Evolutionary conservation across 2,888 invertebrate species (phyloP).

Genomic region (Antheraea yamamai): DNA sequence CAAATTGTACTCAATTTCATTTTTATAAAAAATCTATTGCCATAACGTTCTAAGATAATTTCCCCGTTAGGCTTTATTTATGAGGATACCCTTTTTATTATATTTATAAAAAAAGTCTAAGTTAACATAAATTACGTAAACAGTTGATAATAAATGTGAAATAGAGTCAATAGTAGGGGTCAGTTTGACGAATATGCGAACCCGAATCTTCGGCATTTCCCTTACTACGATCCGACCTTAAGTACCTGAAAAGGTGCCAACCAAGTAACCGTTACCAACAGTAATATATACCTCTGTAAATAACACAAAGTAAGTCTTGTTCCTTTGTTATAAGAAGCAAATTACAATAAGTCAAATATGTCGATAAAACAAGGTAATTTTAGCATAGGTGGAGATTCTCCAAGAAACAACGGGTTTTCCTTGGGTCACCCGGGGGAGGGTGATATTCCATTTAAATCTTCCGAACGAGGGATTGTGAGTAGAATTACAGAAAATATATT

Average conservation of each 20-base stretch:
- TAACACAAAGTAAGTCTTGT: slow-evolving; percentile 34
- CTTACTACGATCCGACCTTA: slow-evolving; percentile 66
- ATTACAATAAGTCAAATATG: slow-evolving; percentile 23
- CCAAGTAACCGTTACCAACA: slow-evolving; percentile 50
- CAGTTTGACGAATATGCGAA: slow-evolving; percentile 60
- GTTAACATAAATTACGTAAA: not conserved
- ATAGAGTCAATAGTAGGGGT: slow-evolving; percentile 44
- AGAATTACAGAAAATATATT: slow-evolving; percentile 73
- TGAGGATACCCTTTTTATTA: not conserved
- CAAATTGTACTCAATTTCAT: too few relatives aligned
- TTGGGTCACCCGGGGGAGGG: slow-evolving; percentile 71
- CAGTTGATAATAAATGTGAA: not conserved
- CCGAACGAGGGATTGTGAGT: slow-evolving; percentile 68
- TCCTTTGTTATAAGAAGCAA: slow-evolving; percentile 24
- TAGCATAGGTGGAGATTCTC: slow-evolving; percentile 54
- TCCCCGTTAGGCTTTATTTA: not conserved
- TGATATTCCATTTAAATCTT: slow-evolving; percentile 73
- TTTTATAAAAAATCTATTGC: too few relatives aligned
- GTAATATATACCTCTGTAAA: slow-evolving; percentile 36
- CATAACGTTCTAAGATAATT: too few relatives aligned
- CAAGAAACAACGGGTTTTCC: slow-evolving; percentile 76
- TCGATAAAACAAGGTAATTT: slow-evolving; percentile 32
- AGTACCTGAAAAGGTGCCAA: slow-evolving; percentile 79
- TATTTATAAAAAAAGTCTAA: not conserved
- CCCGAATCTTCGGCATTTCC: slow-evolving; percentile 58